Percentiles rank a stretch among this genome's conserved stretches.
Evolutionary conservation across 2,888 invertebrate genomes (phyloP).

Genomic region (Aleiodes testaceus): DNA sequence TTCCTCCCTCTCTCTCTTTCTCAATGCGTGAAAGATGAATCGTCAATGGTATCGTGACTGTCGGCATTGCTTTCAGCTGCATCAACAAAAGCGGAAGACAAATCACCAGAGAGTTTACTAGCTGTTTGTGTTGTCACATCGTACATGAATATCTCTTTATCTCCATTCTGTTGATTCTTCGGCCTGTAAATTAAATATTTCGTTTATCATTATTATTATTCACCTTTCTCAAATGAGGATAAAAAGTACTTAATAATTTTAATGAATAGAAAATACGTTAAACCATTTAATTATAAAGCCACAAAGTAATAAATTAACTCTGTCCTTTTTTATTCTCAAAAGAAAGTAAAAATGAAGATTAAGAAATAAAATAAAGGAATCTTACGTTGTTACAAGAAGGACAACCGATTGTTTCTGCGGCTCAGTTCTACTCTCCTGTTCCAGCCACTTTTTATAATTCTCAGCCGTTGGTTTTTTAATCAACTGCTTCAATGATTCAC

Average conservation of each 20-base stretch:
- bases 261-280: slow-evolving; percentile 16
- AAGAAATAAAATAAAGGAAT: slow-evolving; percentile 51
- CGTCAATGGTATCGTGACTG: slow-evolving; percentile 60
- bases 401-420: slow-evolving; percentile 87
- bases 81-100: slow-evolving; percentile 88
- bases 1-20: not conserved
- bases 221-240: not conserved
- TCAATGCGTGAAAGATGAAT: slow-evolving; percentile 50
- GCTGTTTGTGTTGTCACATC: slow-evolving; percentile 84
- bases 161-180: slow-evolving; percentile 72
- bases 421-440: slow-evolving; percentile 83
- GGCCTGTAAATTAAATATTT: slow-evolving; percentile 71
- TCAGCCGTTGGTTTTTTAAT: slow-evolving; percentile 84
- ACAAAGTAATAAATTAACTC: slow-evolving; percentile 13
- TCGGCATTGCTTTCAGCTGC: slow-evolving; percentile 89
- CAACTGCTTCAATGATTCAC: slow-evolving; percentile 83
- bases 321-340: too few species aligned
- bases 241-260: slow-evolving; percentile 1
- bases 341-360: not conserved
- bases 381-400: slow-evolving; percentile 87
- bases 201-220: not conserved
- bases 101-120: slow-evolving; percentile 85
- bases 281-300: slow-evolving; percentile 5
- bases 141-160: slow-evolving; percentile 91
- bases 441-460: slow-evolving; percentile 87